Evolutionary conservation across 2,797 vertebrate genomes (phyloP), one percentile per base, ranked within the genome.

Genomic region (Lemur catta): DNA sequence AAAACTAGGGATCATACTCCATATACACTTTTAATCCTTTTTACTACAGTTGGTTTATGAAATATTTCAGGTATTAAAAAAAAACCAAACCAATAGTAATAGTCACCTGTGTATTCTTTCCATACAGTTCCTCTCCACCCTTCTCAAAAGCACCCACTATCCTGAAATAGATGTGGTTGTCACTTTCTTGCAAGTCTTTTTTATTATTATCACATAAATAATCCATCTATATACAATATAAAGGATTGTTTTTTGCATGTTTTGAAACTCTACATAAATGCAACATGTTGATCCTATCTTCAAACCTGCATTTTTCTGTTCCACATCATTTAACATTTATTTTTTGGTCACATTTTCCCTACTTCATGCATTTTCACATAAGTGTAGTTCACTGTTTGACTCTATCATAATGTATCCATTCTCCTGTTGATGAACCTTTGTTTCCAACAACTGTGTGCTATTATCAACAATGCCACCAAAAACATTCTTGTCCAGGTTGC

Each of bases 21-120:
- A 82, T 4, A 89, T 7, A 84, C 11, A 76, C 86, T 90, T 79
- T 95, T 20, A 94, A 87, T 84, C 12, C 43, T 80, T 92, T 84
- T 78, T 63, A 79, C 72, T 85, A 82, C 1, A 84, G 12, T 35
- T 63, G 18, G 84, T 18, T 90, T 74, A 92, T 80, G 22, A 93
- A 84, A 59, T 86, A 75, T 85, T 84, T 93, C 63, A 61, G 30
- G 17, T 50, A 43, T 61, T 26, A 9, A n/a, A 76, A 24, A 72
- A 72, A 43, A 82, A 74, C 57, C 46, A 65, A 41, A 81, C 3
- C 67, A 48, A n/a, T 0, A 52, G 55, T 5, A 41, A 87, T 0
- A 74, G 38, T 5, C 1, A 35, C 52, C 8, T 50, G 18, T 78
- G 11, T 33, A 52, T 65, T 75, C 41, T 89, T 67, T 67, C 76